These are phyloP conservation scores for Amphiprion clarkii DNA, from an alignment of 2,797 vertebrate species.

Conservation along the genomic window DNA sequence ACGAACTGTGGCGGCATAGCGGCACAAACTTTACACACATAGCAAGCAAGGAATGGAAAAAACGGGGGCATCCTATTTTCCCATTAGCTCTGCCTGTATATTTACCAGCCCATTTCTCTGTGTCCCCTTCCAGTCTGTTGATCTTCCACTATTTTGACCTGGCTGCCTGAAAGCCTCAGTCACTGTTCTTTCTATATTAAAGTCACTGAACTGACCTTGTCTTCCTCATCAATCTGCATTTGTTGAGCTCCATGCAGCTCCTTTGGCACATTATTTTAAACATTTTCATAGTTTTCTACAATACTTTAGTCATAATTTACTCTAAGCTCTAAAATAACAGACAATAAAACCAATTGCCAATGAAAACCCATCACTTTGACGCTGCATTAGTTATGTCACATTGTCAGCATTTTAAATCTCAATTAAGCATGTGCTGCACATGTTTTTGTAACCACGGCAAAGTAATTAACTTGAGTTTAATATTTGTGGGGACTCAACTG, in stretches of 20 bases:
- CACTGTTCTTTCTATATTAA: neutral
- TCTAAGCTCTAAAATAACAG: too few species aligned
- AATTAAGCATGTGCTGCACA: neutral
- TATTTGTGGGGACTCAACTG: conserved; percentile 11
- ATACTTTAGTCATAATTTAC: neutral
- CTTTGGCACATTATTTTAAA: neutral
- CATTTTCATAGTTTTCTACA: neutral
- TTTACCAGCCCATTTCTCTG: neutral
- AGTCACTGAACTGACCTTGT: too few species aligned
- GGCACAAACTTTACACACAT: too few species aligned
- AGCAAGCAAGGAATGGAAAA: too few species aligned
- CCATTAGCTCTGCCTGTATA: neutral
- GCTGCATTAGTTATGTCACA: too few species aligned
- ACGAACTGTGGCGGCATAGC: too few species aligned
- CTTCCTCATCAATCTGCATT: neutral
- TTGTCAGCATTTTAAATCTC: neutral
- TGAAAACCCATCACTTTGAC: neutral
- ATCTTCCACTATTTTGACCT: too few species aligned
- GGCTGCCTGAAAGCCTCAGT: too few species aligned
- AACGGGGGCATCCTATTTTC: too few species aligned
- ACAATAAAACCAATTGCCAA: neutral
- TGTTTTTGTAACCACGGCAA: neutral
- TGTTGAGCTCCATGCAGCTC: neutral
- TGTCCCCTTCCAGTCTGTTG: neutral
- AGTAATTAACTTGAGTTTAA: conserved; percentile 4